phyloP scores from a whole-genome alignment of 2,797 vertebrate genomes.

The Pyrocephalus nanus region DNA sequence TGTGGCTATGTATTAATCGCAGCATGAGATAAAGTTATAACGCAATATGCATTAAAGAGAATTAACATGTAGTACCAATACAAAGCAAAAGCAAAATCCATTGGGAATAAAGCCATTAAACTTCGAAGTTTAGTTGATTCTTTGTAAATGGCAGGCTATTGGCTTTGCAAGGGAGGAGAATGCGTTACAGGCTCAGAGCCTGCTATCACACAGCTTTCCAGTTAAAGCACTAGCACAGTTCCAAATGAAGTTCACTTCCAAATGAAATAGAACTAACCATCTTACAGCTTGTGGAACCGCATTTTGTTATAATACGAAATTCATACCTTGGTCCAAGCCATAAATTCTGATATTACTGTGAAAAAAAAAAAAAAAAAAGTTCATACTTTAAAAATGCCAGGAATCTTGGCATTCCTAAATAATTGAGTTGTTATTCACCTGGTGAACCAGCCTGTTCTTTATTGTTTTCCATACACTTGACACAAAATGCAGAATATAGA shows the following conservation, averaged over 20 bases:
- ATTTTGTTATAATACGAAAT: neutral
- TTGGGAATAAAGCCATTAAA: neutral
- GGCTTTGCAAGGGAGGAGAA: neutral
- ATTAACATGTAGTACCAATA: neutral
- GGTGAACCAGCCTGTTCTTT: neutral
- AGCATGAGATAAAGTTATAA: neutral
- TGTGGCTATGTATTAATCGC: neutral
- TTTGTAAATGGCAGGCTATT: neutral
- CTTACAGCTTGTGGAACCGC: neutral
- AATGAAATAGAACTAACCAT: neutral
- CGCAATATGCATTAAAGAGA: neutral
- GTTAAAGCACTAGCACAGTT: neutral
- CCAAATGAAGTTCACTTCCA: neutral
- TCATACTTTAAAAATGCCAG: neutral
- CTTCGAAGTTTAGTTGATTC: neutral
- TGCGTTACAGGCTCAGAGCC: neutral
- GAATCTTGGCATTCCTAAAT: neutral
- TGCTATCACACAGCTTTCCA: neutral
- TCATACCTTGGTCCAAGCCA: neutral
- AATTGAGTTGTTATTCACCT: neutral
- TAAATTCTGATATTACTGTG: neutral
- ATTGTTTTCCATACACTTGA: neutral
- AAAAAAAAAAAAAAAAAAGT: fast-evolving
- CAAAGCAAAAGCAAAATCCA: neutral
- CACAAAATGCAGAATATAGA: neutral